phyloP scores from a whole-genome alignment of 2,888 invertebrate species.

The Physocephala rufipes region DNA sequence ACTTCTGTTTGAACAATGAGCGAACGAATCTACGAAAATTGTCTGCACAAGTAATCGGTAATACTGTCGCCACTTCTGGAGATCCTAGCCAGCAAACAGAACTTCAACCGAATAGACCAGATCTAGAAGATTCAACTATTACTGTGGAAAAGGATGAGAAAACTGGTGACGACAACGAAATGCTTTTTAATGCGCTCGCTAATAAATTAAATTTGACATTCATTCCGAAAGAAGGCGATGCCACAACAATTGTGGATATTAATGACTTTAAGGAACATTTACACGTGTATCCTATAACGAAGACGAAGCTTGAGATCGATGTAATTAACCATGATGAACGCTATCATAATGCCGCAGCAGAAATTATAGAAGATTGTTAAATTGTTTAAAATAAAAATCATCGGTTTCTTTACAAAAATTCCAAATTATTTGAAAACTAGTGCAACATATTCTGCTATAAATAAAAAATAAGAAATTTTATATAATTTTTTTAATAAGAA shows the following conservation, averaged over 20 bases:
- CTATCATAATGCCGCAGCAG: constrained; percentile 39
- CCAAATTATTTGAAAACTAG: too few species aligned
- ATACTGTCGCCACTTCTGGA: constrained; percentile 38
- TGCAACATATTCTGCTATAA: too few species aligned
- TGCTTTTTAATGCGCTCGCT: constrained; percentile 53
- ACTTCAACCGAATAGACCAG: constrained; percentile 33
- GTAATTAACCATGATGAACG: constrained; percentile 31
- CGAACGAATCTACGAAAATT: constrained; percentile 60
- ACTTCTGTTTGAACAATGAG: constrained; percentile 58
- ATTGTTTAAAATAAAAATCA: constrained; percentile 38
- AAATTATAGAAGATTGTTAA: constrained; percentile 53
- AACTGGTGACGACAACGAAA: constrained; percentile 41
- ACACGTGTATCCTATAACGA: constrained; percentile 57
- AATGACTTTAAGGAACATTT: constrained; percentile 57
- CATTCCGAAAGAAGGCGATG: constrained; percentile 54
- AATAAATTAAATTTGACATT: constrained; percentile 54
- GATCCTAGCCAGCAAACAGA: background rate
- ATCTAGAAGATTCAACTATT: constrained; percentile 5
- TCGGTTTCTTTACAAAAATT: background rate
- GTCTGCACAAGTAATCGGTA: constrained; percentile 62
- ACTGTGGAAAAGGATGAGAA: constrained; percentile 36
- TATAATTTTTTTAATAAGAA: too few species aligned
- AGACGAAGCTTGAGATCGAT: constrained; percentile 48
- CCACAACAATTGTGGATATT: constrained; percentile 56
- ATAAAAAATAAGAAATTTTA: constrained; percentile 19